These are phyloP conservation scores for Chymomyza fuscimana DNA, from an alignment of 2,888 invertebrate species.

Conservation along the genomic window DNA sequence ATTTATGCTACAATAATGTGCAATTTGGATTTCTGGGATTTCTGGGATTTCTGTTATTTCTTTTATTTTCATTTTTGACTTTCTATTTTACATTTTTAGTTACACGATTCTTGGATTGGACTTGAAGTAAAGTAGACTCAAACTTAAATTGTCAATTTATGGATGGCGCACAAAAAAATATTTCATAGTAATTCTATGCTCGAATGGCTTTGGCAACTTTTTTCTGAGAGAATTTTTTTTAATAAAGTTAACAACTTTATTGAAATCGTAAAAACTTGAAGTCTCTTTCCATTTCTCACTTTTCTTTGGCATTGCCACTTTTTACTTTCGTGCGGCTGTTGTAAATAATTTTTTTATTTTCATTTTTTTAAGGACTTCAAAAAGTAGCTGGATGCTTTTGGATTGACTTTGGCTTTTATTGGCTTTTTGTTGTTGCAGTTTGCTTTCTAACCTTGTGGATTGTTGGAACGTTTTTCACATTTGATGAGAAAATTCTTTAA, in stretches of 20 bases:
- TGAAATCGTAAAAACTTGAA: constrained; percentile 62
- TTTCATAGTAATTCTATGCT: constrained; percentile 72
- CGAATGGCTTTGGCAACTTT: constrained; percentile 66
- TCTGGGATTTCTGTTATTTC: constrained; percentile 6
- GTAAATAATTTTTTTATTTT: constrained; percentile 2
- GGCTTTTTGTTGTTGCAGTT: constrained; percentile 6
- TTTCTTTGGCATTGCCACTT: constrained; percentile 5
- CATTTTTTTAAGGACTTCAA: constrained; percentile 1
- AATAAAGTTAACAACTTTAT: constrained; percentile 72
- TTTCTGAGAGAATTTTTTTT: constrained; percentile 46
- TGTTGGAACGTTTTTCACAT: constrained; percentile 56
- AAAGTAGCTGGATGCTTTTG: not conserved
- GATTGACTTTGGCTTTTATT: not conserved
- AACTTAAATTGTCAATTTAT: constrained; percentile 74
- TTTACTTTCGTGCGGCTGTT: not conserved
- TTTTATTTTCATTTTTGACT: constrained; percentile 5
- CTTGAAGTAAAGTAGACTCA: not conserved
- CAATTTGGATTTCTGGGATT: constrained; percentile 29
- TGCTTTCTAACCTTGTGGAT: constrained; percentile 24
- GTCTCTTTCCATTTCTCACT: constrained; percentile 8
- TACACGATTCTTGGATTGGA: constrained; percentile 42
- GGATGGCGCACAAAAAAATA: constrained; percentile 59
- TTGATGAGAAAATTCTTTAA: constrained; percentile 70
- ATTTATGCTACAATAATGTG: constrained; percentile 69
- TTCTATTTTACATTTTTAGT: constrained; percentile 36